Evolutionary conservation across 2,113 vertebrate genomes (phyloP), one percentile per base, ranked within the genome.

Genomic region (Uria lomvia): DNA sequence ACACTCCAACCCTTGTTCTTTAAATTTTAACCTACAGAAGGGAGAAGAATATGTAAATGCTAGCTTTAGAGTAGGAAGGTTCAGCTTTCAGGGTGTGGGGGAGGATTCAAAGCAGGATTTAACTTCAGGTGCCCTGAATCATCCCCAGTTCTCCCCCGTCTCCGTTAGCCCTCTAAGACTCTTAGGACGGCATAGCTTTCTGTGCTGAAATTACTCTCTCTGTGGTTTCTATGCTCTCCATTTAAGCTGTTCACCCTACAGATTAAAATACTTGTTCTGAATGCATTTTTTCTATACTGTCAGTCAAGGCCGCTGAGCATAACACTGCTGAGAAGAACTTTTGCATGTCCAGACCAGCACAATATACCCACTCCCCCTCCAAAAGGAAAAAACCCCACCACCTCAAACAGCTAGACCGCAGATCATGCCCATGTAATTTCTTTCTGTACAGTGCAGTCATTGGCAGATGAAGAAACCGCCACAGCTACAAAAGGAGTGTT

Each of bases 161-260:
- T 83, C 55, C 0, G 0, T 19, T 8, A 76, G 59, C 16, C 21
- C 45, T 30, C 15, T 30, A 62, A 58, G 24, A 49, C 27, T 76
- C 34, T 42, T 5, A 73, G n/a, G 38, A 75, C 6, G 8, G 24
- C 34, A 65, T 17, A 12, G 60, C 22, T 90, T 40, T 24, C 38
- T 1, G 2, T 65, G 32, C 38, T 59, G 65, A 91, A 87, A 78
- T 74, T 45, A 40, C 70, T 74, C 47, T 81, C 72, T 22, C n/a
- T 45, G 34, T 42, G 40, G 47, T 36, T 82, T 63, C 9, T 58
- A 47, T 3, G 4, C 26, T 72, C 32, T 58, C 52, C 29, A 21
- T 58, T 88, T 36, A 20, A 73, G 4, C 7, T 86, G n/a, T 53
- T 91, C 55, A 56, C 42, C 24, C 26, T 62, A 47, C 16, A 78